phyloP scores from a whole-genome alignment of 2,888 invertebrate species.

The Ferdinandea cuprea region DNA sequence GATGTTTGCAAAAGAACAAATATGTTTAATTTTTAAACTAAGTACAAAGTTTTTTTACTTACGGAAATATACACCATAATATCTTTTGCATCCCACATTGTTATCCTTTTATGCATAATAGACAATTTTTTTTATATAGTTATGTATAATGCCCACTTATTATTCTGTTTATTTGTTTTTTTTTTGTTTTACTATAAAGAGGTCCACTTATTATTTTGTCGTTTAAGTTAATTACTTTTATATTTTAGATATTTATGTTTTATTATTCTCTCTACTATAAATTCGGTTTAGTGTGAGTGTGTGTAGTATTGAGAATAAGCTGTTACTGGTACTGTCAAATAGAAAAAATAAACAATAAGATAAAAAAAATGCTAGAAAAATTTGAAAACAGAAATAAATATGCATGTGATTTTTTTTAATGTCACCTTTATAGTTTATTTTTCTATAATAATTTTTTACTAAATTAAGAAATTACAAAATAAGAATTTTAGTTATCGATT shows the following conservation, averaged over 20 bases:
- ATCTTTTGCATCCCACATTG: no score
- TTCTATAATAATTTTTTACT: conserved; percentile 6
- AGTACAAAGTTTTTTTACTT: no score
- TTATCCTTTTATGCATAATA: no score
- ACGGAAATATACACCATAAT: no score
- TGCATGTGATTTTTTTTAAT: neutral
- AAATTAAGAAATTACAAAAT: conserved; percentile 8
- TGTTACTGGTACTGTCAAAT: neutral
- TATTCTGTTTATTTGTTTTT: no score
- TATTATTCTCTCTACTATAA: conserved; percentile 46
- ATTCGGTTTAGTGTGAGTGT: conserved; percentile 48
- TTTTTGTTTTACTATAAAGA: no score
- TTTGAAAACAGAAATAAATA: neutral
- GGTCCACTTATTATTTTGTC: neutral
- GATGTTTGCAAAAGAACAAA: no score
- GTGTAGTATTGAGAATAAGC: conserved; percentile 12
- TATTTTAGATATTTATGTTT: conserved; percentile 18
- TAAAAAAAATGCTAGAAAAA: neutral
- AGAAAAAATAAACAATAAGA: neutral
- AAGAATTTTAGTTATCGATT: conserved; percentile 10
- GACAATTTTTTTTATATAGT: no score
- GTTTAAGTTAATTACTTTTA: conserved; percentile 1
- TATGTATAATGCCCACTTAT: no score
- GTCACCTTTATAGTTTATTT: conserved; percentile 6
- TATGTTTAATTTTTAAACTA: no score